Evolutionary conservation across 2,797 vertebrate species (phyloP).

Genomic region (Taenioides sp.): DNA sequence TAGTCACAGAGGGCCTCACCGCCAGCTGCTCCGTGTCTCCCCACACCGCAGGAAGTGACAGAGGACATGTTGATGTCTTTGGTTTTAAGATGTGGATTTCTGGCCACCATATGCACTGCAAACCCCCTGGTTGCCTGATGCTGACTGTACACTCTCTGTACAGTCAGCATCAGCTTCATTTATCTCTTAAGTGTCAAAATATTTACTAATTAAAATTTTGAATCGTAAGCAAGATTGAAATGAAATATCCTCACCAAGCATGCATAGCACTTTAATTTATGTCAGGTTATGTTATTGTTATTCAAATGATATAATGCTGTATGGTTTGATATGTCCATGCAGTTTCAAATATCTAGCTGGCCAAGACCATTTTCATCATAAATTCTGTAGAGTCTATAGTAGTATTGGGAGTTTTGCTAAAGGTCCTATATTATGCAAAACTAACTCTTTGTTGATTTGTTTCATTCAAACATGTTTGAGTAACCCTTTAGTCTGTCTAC

Average conservation of each 20-base stretch:
- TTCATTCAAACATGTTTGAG: too few species aligned
- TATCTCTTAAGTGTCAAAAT: not conserved
- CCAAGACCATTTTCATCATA: not conserved
- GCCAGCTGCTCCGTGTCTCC: conserved; percentile 68
- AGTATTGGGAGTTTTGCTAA: not conserved
- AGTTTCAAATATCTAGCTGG: not conserved
- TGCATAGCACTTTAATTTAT: not conserved
- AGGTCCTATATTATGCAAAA: too few species aligned
- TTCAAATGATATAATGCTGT: not conserved
- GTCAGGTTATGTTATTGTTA: not conserved
- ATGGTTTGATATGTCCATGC: not conserved
- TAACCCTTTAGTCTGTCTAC: too few species aligned
- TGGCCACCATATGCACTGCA: conserved; percentile 30
- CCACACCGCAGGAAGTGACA: conserved; percentile 62
- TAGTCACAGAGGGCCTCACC: conserved; percentile 41
- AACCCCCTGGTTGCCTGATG: conserved; percentile 33
- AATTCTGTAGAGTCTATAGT: not conserved
- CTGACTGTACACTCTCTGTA: conserved; percentile 49
- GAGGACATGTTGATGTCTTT: conserved; percentile 57
- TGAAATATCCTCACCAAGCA: too few species aligned
- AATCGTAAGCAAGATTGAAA: not conserved
- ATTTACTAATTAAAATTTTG: not conserved
- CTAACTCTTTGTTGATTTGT: too few species aligned
- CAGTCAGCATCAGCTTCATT: too few species aligned
- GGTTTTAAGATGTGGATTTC: conserved; percentile 21